Evolutionary conservation across 2,113 vertebrate genomes (phyloP).

Genomic region (Silurus meridionalis): DNA sequence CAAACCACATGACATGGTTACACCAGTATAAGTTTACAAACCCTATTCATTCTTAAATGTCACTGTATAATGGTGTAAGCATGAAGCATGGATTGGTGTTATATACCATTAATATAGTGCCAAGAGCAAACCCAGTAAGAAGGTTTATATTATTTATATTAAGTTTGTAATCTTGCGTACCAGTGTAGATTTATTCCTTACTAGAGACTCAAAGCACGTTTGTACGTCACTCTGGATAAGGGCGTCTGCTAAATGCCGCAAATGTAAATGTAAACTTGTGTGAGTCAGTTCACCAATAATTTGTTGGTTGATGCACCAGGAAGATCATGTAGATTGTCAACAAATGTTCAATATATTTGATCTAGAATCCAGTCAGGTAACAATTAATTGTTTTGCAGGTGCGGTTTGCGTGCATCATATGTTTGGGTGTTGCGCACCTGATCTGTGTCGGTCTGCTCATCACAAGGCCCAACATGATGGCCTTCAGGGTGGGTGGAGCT

Average conservation of each 20-base stretch:
- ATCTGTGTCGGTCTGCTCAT: conserved; percentile 75
- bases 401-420: conserved; percentile 75
- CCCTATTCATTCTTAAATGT: background rate
- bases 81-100: background rate
- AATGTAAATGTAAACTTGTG: too few species aligned
- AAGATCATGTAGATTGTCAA: background rate
- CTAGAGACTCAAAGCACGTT: too few species aligned
- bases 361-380: background rate
- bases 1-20: background rate
- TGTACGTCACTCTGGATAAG: too few species aligned
- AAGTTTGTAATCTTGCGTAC: too few species aligned
- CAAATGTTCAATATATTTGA: background rate
- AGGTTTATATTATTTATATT: too few species aligned
- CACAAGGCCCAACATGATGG: conserved; percentile 78
- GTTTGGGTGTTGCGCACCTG: conserved; percentile 72
- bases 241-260: too few species aligned
- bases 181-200: too few species aligned
- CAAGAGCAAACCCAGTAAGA: background rate
- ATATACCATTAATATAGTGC: background rate
- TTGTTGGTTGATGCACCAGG: too few species aligned
- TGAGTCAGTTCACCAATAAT: too few species aligned
- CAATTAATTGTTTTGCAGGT: conserved; percentile 64
- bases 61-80: background rate
- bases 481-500: conserved; percentile 82
- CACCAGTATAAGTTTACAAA: background rate